Evolutionary conservation across 23 tunicate species (phyloP), one percentile per base, ranked within the genome.

Genomic region (Ciona savignyi): DNA sequence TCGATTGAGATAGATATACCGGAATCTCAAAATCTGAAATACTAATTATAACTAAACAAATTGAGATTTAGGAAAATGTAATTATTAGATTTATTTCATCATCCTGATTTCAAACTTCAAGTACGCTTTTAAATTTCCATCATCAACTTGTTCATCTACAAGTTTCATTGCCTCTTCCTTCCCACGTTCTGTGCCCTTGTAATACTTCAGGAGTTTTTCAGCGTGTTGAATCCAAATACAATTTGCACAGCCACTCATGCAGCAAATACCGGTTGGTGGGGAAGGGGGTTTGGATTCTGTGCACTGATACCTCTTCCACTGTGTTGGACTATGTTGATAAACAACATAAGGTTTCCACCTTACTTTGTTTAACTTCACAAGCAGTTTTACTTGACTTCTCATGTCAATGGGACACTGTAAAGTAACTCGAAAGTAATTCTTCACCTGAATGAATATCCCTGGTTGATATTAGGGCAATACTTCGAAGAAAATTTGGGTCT

Each of bases 191-290:
- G 82, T 51, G 29, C 30, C 29, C 72, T 83, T 73, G 32, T 91
- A 91, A 80, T 31, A 85, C 23, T 84, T 74, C 29, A 91, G 60
- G 30, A 91, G 71, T 60, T 85, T 79, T 76, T 91, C 91, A 64
- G 97, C 93, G 75, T 91, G 80, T 34, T 91, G 79, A 33, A 91
- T 84, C 97, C 97, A 91, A 23, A 91, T 89, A 85, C 97, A 91
- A 73, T 91, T 91, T 1, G 86, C 91, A 76, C 97, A 91, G 22
- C 97, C 97, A 68, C 74, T 79, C 86, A 80, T 85, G 65, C 97
- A 91, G 30, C 97, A 91, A 6, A 80, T 33, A 22, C 77, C 82
- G 3, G 28, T 27, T 2, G 83, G 84, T 27, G 84, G 91, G 4
- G 74, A 33, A 29, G 89, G 89, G 1, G 86, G 78, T 9, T 42